These are phyloP conservation scores for Aricia artaxerxes DNA, from an alignment of 2,888 invertebrate genomes.

Conservation along the genomic window DNA sequence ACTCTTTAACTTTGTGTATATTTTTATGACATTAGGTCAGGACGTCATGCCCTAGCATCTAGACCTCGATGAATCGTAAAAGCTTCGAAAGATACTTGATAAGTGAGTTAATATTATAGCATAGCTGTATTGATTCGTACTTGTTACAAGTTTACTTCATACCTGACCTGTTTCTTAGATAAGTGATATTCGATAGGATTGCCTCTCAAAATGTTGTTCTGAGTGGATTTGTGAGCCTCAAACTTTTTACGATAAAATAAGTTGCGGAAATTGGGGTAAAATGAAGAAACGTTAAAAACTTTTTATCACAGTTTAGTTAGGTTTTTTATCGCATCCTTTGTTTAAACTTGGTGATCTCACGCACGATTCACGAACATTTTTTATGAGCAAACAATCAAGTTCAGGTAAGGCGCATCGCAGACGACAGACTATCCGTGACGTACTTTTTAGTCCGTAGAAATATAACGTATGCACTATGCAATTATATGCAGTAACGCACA, in stretches of 20 bases:
- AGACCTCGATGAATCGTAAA: conserved; percentile 11
- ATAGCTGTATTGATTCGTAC: not conserved
- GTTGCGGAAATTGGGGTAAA: not conserved
- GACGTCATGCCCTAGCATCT: not conserved
- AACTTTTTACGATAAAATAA: not conserved
- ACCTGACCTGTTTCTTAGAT: not conserved
- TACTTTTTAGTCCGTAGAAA: too few species aligned
- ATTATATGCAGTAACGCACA: too few species aligned
- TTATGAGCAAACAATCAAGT: not conserved
- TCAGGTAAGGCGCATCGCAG: too few species aligned
- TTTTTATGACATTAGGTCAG: conserved; percentile 14
- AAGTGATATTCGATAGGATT: not conserved
- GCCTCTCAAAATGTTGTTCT: not conserved
- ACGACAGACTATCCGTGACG: too few species aligned
- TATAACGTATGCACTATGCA: too few species aligned
- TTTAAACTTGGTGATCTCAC: not conserved
- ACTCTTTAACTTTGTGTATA: conserved; percentile 8
- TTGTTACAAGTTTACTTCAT: not conserved
- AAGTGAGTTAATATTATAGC: not conserved
- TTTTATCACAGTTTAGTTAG: not conserved
- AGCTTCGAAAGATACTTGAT: conserved; percentile 26
- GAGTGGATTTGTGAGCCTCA: not conserved
- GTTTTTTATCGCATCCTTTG: not conserved
- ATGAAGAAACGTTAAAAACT: not conserved
- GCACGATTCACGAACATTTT: not conserved